Evolutionary conservation across 2,797 vertebrate species (phyloP).

Genomic region (Sebastes wilsoni): DNA sequence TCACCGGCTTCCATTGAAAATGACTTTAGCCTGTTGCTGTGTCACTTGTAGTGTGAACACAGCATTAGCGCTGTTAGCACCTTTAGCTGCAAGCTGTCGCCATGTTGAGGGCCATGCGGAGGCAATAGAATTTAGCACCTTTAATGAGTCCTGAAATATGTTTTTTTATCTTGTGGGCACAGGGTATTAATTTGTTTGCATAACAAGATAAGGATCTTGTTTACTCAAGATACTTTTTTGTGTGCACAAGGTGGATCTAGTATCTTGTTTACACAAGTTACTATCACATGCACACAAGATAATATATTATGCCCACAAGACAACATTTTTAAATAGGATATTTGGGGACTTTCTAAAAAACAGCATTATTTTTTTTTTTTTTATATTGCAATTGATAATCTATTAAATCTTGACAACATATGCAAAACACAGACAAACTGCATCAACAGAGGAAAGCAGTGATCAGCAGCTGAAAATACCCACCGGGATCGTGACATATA

Average conservation of each 20-base stretch:
- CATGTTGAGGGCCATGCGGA: no score
- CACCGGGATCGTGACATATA: background rate
- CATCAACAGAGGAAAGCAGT: background rate
- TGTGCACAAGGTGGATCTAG: background rate
- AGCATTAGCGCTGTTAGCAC: no score
- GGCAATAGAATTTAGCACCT: no score
- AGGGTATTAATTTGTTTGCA: background rate
- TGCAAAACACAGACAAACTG: background rate
- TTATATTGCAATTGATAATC: background rate
- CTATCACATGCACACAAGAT: background rate
- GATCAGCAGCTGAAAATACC: constrained; percentile 10
- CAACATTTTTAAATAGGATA: background rate
- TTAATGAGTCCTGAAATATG: background rate
- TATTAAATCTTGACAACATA: background rate
- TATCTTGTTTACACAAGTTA: background rate
- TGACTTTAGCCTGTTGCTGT: no score
- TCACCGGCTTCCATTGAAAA: no score
- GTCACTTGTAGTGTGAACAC: no score
- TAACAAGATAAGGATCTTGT: background rate
- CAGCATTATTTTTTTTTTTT: background rate
- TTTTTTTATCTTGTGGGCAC: background rate
- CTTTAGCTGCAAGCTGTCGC: no score
- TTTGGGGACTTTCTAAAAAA: background rate
- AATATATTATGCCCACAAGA: background rate
- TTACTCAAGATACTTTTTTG: background rate